A percentile compares a stretch with the other conserved stretches of the same genome.
These are phyloP conservation scores for Drosophila picticornis DNA, from an alignment of 2,888 invertebrate species.

Conservation along the genomic window DNA sequence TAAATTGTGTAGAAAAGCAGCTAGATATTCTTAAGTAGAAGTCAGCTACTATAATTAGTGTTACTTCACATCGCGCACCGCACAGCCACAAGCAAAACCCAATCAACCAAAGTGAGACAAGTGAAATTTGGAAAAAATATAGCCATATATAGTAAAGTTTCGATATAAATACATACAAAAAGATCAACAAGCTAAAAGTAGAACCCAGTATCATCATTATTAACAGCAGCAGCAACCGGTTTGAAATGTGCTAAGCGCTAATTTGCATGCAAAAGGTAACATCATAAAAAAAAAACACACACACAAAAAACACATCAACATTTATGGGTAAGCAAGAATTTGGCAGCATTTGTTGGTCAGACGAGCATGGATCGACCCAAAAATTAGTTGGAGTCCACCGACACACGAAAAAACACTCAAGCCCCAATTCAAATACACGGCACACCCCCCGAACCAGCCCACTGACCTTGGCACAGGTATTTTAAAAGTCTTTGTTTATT, in stretches of 20 bases:
- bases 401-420: slow-evolving; percentile 9
- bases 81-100: not conserved
- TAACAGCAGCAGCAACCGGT: slow-evolving; percentile 48
- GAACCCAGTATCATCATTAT: slow-evolving; percentile 38
- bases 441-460: not conserved
- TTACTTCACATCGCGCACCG: not conserved
- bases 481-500: slow-evolving; percentile 40
- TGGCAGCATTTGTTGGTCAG: slow-evolving; percentile 21
- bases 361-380: slow-evolving; percentile 29
- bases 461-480: slow-evolving; percentile 37
- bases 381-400: slow-evolving; percentile 48
- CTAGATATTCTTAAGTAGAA: not conserved
- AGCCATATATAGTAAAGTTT: not conserved
- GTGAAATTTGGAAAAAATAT: not conserved
- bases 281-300: slow-evolving; percentile 13
- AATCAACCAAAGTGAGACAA: slow-evolving; percentile 29
- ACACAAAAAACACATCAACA: slow-evolving; percentile 30
- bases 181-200: slow-evolving; percentile 32
- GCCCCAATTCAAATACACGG: not conserved
- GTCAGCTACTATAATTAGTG: not conserved
- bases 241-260: slow-evolving; percentile 41
- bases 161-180: not conserved
- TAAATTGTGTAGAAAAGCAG: not conserved
- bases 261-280: slow-evolving; percentile 67
- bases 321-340: slow-evolving; percentile 49